Conservation (phyloP, 2,113 vertebrate genomes). For the Scartelaos histophorus region DNA sequence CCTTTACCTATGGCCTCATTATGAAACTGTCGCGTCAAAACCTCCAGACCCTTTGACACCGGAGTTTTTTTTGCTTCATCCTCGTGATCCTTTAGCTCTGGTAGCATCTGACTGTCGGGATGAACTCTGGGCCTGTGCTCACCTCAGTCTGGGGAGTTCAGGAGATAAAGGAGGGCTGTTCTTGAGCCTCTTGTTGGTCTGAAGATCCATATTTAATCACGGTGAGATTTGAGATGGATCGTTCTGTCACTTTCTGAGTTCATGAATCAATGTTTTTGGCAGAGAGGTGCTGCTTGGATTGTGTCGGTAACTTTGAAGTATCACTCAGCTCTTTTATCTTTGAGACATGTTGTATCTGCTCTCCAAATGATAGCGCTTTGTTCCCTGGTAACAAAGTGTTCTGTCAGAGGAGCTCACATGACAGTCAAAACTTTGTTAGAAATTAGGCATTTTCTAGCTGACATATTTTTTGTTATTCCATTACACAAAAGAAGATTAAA, state of each 20-base stretch:
- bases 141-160: slow-evolving; percentile 52
- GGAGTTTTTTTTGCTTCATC: slow-evolving; percentile 7
- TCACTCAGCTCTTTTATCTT: slow-evolving; percentile 1
- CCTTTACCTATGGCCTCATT: not conserved
- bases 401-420: not conserved
- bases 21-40: not conserved
- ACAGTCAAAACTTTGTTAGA: not conserved
- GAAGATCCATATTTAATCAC: slow-evolving; percentile 16
- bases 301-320: not conserved
- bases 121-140: slow-evolving; percentile 30
- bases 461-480: not conserved
- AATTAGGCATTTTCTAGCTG: not conserved
- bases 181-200: slow-evolving; percentile 15
- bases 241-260: not conserved
- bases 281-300: not conserved
- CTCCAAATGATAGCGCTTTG: not conserved
- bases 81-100: slow-evolving; percentile 27
- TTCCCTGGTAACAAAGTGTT: not conserved
- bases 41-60: not conserved
- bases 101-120: slow-evolving; percentile 43
- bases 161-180: slow-evolving; percentile 29
- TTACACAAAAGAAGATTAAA: not conserved
- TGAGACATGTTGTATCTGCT: not conserved
- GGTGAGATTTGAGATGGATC: slow-evolving; percentile 19
- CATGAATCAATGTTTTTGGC: slow-evolving; percentile 13